Base-by-base conservation (phyloP, 2,888 invertebrate species). In the Tenthredo distinguenda region DNA sequence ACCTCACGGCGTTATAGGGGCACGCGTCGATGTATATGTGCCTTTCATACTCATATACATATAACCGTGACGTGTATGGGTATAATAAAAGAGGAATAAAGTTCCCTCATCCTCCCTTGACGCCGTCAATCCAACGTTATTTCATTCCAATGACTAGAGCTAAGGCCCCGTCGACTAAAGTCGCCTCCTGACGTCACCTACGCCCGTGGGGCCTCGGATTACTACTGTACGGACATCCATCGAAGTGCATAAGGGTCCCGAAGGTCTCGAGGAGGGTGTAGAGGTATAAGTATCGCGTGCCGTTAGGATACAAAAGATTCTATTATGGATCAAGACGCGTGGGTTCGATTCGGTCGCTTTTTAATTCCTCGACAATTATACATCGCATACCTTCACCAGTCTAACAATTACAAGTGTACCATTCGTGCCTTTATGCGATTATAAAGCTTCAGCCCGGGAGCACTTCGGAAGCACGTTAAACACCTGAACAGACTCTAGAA, bases 171-270 rank as follows among this genome's bases (percentile, higher is more conserved):
- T 62, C 62, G 81, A 40, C 62, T 40, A 62, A 81, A 81, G 58
- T 79, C 79, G 79, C 34, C 21, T 58, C 21, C 40, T 62, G 62
- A 79, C 79, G 79, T 79, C 58, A 40, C 79, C 37, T 18, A 37
- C 47, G 58, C 79, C 79, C 37, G 62, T 79, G 58, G 58, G 79
- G 31, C 55, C 81, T 81, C 81, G 81, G 81, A 81, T 81, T 81
- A 81, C 81, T 50, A 31, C 34, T 31, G 12, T 26, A 18, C 62
- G 26, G 62, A 62, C 62, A 26, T 62, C 26, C 26, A 21, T 26
- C 10, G 62, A 62, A 26, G 58, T 21, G 26, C 26, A 26, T 26
- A 62, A 62, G 26, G 43, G 18, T 76, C 43, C 47, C 58, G 26
- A 50, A 58, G 40, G 62, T 40, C 58, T 77, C 21, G 34, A n/a